Evolutionary conservation across 2,797 vertebrate genomes (phyloP).

Genomic region (Enteromius anoplus): DNA sequence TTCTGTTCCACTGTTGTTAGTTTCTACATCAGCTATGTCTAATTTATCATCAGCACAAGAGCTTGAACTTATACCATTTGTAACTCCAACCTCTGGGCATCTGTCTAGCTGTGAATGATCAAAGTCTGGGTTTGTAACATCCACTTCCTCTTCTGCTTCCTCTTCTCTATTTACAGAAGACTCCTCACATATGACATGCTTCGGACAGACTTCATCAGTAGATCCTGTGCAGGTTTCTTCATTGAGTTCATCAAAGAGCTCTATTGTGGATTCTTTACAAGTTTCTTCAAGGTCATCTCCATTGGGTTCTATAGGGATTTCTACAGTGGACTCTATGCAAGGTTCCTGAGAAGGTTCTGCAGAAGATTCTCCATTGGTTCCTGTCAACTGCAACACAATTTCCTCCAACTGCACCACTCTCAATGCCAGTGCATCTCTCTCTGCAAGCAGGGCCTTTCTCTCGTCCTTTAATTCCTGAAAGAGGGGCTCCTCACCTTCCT

Average conservation of each 20-base stretch:
- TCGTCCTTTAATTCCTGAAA: constrained; percentile 70
- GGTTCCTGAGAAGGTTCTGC: neutral
- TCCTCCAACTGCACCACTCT: constrained; percentile 73
- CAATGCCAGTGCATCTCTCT: constrained; percentile 71
- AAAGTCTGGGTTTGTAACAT: neutral
- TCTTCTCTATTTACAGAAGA: neutral
- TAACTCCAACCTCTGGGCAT: constrained; percentile 5
- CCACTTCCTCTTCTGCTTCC: neutral
- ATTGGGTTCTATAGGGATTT: neutral
- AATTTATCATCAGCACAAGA: constrained; percentile 6
- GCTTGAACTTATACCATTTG: neutral
- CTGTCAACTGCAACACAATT: neutral
- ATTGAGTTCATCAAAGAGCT: neutral
- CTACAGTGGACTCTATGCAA: neutral
- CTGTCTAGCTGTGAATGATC: neutral
- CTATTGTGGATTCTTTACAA: neutral
- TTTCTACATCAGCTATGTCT: constrained; percentile 1
- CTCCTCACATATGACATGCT: neutral
- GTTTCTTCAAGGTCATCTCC: neutral
- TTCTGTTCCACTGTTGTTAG: neutral
- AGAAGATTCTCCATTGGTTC: neutral
- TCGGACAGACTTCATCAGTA: neutral
- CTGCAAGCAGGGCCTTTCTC: constrained; percentile 73
- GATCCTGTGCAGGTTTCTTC: neutral
- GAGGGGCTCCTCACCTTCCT: constrained; percentile 75